Evolutionary conservation across 2,888 invertebrate genomes (phyloP), one percentile per base, ranked within the genome.

Genomic region (Agelastica alni): DNA sequence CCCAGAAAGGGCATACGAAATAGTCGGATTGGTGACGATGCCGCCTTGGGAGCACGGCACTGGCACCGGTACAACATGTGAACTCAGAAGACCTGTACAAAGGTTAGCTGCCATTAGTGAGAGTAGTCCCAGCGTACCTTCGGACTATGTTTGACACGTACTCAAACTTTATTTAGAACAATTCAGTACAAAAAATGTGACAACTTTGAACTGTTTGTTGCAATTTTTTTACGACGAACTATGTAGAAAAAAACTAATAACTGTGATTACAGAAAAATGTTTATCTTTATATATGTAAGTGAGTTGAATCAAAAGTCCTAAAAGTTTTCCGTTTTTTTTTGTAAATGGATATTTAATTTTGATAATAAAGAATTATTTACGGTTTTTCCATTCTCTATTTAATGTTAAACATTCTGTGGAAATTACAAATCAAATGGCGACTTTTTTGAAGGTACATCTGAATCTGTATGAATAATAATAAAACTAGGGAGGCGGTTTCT

Each of bases 1-100:
- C 14, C 72, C 74, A 2, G 84, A 84, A 62, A 71, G 83, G 52
- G 82, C 83, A 32, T 85, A 85, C 66, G 84, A 85, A 73, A 80
- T 83, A 13, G 83, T 85, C 9, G 84, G 83, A 10, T 71, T 81
- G 37, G 77, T 79, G 36, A 78, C 81, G 39, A 75, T 80, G 73
- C 79, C 80, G 4, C 22, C 53, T 9, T 80, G 80, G 75, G 73
- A 73, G 3, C 51, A 72, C 66, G 45, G 68, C 69, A 36, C 70
- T 53, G 71, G 70, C 59, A 69, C 67, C 54, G n/a, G n/a, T n/a
- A n/a, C n/a, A n/a, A n/a, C n/a, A n/a, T 71, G 67, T 54, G 70
- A 75, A 32, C 69, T 76, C 49, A 70, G 79, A 34, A 74, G 78
- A 60, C 74, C 77, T 1, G 49, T 53, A 10, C 48, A 47, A 4